Evolutionary conservation across 2,797 vertebrate species (phyloP).

Genomic region (Petrocephalus schoutedeni): DNA sequence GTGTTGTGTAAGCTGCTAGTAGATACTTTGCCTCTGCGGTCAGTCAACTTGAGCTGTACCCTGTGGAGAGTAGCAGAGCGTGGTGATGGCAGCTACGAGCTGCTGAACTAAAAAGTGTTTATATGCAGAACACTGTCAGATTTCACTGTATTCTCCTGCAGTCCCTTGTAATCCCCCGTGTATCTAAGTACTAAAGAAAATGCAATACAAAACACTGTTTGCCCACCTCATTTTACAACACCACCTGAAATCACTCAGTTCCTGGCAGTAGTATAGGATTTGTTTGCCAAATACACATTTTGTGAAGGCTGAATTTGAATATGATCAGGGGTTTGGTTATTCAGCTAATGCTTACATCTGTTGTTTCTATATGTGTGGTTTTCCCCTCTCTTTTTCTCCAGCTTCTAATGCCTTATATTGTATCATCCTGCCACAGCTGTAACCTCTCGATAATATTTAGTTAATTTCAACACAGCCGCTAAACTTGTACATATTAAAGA

Average conservation of each 20-base stretch:
- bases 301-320: background rate
- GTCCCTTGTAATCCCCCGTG: conserved; percentile 65
- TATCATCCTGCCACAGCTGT: background rate
- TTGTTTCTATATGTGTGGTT: background rate
- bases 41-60: conserved; percentile 50
- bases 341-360: background rate
- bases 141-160: conserved; percentile 67
- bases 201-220: conserved; percentile 52
- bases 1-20: conserved; percentile 62
- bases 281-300: background rate
- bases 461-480: background rate
- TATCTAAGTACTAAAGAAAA: conserved; percentile 77
- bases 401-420: background rate
- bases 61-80: conserved; percentile 46
- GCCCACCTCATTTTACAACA: conserved; percentile 40
- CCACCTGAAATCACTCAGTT: background rate
- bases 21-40: conserved; percentile 57
- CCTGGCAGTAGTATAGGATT: background rate
- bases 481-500: conserved; percentile 3
- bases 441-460: background rate
- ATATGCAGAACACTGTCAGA: conserved; percentile 71
- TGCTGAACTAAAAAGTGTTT: conserved; percentile 55
- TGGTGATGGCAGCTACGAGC: conserved; percentile 45
- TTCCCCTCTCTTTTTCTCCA: background rate
- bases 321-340: background rate